Conservation (phyloP, 2,113 vertebrate species). For the Scomber colias region DNA sequence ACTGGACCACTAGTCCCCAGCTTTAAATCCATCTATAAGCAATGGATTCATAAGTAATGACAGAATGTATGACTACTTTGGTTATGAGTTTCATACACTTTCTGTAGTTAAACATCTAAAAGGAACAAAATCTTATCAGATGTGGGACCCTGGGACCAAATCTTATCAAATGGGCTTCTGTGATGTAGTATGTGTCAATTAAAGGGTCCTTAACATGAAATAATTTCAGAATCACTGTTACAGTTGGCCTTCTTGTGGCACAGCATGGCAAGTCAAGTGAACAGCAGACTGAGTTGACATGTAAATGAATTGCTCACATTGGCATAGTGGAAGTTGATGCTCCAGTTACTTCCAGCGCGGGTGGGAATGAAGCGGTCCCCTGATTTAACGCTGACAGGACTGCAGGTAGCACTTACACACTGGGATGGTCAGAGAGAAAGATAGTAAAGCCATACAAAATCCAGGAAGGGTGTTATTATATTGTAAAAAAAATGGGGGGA, state of each 20-base stretch:
- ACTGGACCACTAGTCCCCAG: neutral
- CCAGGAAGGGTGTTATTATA: neutral
- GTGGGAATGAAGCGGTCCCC: slow-evolving; percentile 88
- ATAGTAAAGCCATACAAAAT: neutral
- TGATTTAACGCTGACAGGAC: slow-evolving; percentile 83
- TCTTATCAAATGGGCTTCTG: too few species aligned
- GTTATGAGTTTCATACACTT: too few species aligned
- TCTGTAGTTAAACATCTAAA: too few species aligned
- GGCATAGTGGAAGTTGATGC: slow-evolving; percentile 88
- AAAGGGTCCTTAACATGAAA: too few species aligned
- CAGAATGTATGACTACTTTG: too few species aligned
- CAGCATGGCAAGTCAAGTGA: neutral
- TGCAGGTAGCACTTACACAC: slow-evolving; percentile 80
- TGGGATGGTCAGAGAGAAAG: slow-evolving; percentile 31
- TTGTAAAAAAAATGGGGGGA: too few species aligned
- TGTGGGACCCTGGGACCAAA: too few species aligned
- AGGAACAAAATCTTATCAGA: too few species aligned
- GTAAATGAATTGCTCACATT: slow-evolving; percentile 74
- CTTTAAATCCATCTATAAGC: too few species aligned
- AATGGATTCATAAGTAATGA: too few species aligned
- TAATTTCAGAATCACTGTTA: too few species aligned
- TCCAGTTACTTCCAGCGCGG: slow-evolving; percentile 88
- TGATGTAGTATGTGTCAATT: too few species aligned
- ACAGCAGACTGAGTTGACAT: neutral
- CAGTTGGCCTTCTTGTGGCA: neutral